Percentiles rank a stretch among this genome's conserved stretches.
Evolutionary conservation across 2,888 invertebrate species (phyloP).

Genomic region (Allophyes oxyacanthae): DNA sequence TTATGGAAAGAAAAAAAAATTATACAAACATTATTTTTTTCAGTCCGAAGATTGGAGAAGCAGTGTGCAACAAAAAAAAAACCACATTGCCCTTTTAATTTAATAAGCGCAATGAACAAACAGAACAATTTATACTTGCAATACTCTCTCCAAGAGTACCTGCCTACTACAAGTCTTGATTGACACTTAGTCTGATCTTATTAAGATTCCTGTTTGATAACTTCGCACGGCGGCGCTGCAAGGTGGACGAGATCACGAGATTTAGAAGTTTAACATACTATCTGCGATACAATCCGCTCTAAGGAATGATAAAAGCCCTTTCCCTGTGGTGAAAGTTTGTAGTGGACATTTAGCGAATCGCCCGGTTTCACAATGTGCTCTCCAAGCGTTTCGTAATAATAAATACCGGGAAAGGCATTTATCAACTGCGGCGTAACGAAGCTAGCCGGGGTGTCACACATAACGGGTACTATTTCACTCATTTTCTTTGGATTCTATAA

Average conservation of each 20-base stretch:
- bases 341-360: slow-evolving; percentile 63
- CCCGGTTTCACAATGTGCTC: slow-evolving; percentile 67
- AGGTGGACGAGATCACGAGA: slow-evolving; percentile 29
- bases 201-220: slow-evolving; percentile 51
- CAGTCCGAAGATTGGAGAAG: background rate
- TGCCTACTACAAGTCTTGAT: slow-evolving; percentile 25
- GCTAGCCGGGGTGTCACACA: slow-evolving; percentile 24
- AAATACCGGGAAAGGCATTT: slow-evolving; percentile 68
- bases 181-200: slow-evolving; percentile 46
- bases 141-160: background rate
- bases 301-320: slow-evolving; percentile 53
- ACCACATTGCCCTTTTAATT: slow-evolving; percentile 5
- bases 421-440: slow-evolving; percentile 62
- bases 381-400: slow-evolving; percentile 66
- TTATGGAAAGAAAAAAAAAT: slow-evolving; percentile 49
- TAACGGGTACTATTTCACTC: slow-evolving; percentile 5
- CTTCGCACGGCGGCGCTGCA: slow-evolving; percentile 12
- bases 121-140: slow-evolving; percentile 1
- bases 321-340: slow-evolving; percentile 64
- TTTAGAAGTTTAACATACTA: slow-evolving; percentile 27
- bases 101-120: slow-evolving; percentile 4
- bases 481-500: slow-evolving; percentile 18
- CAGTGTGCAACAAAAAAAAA: slow-evolving; percentile 3
- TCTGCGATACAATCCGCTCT: slow-evolving; percentile 6
- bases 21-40: slow-evolving; percentile 18